Base-by-base conservation (phyloP, 1,140 invertebrate genomes). In the Luehdorfia chinensis region DNA sequence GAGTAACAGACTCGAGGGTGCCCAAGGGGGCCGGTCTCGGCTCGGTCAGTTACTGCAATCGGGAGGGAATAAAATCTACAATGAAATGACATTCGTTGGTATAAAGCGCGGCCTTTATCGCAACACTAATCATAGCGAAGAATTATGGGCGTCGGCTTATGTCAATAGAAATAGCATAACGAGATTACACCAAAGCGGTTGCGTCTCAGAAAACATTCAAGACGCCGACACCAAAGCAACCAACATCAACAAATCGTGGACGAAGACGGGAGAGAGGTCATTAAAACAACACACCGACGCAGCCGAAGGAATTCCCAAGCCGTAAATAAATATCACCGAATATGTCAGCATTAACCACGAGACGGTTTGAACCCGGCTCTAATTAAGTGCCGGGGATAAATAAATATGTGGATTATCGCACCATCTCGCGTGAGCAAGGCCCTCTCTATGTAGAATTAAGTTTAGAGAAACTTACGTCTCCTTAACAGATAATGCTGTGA, bases 351-450 rank as follows among this genome's bases (percentile, higher is more conserved):
- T 68, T 67, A n/a, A 68, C 56, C 45, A 41, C 30, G 57, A 11
- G 55, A 47, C 48, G 53, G 33, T 46, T 37, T 57, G 47, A 70
- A 49, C 55, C 56, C 49, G 47, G 44, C 47, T 66, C 66, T 75
- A 74, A 72, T 77, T 73, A 67, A 60, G 46, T 55, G 47, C 41
- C 53, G 30, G 39, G 62, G 61, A 66, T 51, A 61, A 68, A 77
- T 76, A 80, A 78, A 80, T 79, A 73, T 66, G 59, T 51, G 68
- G 74, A 78, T 80, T 75, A 80, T 76, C 70, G 59, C 33, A 58
- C 51, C 59, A 77, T 77, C 73, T 71, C 57, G 50, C 53, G 56
- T 62, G 61, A 51, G 33, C 56, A 59, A n/a, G n/a, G n/a, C n/a
- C n/a, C 58, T 51, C 58, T 59, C 23, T 36, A 48, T 45, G 41